These are phyloP conservation scores for Siderastrea siderea DNA, from an alignment of 92 coral and sea anemone species.

Conservation along the genomic window DNA sequence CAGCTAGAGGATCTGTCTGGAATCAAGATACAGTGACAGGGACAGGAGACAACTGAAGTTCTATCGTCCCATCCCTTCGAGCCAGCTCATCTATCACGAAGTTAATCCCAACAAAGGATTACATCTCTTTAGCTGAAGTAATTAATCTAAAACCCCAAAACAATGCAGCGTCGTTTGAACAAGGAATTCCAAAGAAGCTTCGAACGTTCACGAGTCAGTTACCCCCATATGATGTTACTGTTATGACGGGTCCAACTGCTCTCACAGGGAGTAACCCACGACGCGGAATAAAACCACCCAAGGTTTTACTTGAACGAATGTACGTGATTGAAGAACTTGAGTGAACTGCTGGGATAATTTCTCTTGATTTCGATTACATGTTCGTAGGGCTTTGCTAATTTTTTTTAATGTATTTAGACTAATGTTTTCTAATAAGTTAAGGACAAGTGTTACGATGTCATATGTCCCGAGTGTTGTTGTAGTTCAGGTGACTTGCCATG, in stretches of 20 bases:
- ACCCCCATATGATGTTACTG: not conserved
- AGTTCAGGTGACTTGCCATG: not conserved
- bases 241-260: not conserved
- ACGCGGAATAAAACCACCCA: not conserved
- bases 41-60: not conserved
- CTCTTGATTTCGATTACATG: too few species aligned
- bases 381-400: too few species aligned
- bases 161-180: too few species aligned
- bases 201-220: not conserved
- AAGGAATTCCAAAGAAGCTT: not conserved
- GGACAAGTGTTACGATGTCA: not conserved
- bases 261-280: not conserved
- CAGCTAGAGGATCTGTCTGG: conserved; percentile 39
- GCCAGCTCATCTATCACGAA: not conserved
- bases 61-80: not conserved
- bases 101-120: not conserved
- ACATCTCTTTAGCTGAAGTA: not conserved
- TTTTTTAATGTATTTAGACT: too few species aligned
- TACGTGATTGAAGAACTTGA: not conserved
- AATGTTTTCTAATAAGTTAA: not conserved
- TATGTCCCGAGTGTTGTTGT: too few species aligned
- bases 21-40: not conserved
- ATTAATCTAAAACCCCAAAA: not conserved
- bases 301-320: too few species aligned
- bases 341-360: too few species aligned